Evolutionary conservation across 53 echinoderm and acorn worm species (phyloP).

Genomic region (Antedon mediterranea): DNA sequence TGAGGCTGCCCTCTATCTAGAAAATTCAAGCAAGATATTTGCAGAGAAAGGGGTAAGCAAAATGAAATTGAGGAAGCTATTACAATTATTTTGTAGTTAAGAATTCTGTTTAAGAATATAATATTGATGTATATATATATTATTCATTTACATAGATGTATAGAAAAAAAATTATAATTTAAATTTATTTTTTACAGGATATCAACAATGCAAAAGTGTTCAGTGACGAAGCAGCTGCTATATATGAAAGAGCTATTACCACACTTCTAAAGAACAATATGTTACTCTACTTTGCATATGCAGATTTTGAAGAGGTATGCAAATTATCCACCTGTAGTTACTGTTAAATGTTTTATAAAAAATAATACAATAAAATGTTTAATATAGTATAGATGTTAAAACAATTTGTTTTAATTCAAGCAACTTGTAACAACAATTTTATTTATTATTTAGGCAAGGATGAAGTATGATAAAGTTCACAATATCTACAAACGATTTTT

Average conservation of each 20-base stretch:
- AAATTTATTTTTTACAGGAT: slow-evolving; percentile 60
- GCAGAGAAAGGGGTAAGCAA: slow-evolving; percentile 94
- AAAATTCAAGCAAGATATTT: slow-evolving; percentile 82
- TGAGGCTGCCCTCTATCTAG: slow-evolving; percentile 83
- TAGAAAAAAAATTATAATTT: too few species aligned
- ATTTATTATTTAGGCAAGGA: slow-evolving; percentile 64
- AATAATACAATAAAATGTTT: too few species aligned
- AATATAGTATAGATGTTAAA: too few species aligned
- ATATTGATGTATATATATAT: too few species aligned
- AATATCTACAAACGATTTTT: slow-evolving; percentile 78
- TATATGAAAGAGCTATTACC: slow-evolving; percentile 93
- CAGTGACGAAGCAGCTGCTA: slow-evolving; percentile 96
- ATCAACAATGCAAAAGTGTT: slow-evolving; percentile 98
- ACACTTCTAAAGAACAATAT: slow-evolving; percentile 87
- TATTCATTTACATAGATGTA: too few species aligned
- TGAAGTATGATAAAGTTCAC: slow-evolving; percentile 94
- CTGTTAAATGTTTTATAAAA: not conserved
- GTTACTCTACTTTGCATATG: slow-evolving; percentile 94
- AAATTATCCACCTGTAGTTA: too few species aligned
- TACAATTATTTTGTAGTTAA: too few species aligned
- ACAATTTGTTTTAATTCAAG: too few species aligned
- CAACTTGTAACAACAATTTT: too few species aligned
- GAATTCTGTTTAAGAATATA: too few species aligned
- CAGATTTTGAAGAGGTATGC: slow-evolving; percentile 96
- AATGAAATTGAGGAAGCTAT: not conserved